Conservation (phyloP, 2,797 vertebrate genomes). For the Euthynnus affinis region DNA sequence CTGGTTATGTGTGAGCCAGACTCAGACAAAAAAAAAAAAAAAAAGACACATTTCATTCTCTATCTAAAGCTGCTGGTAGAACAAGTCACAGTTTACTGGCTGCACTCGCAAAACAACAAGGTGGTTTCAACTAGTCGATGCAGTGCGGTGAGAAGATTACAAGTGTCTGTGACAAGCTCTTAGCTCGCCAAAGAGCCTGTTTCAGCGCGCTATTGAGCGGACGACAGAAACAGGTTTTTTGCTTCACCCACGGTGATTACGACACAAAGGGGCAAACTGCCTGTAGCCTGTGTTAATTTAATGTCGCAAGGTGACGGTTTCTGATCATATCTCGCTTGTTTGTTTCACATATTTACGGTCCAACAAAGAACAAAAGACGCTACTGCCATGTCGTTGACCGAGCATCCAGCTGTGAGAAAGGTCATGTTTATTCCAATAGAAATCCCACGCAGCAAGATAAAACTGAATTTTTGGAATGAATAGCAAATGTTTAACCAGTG, state of each 20-base stretch:
- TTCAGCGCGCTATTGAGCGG: constrained; percentile 13
- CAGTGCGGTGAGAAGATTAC: constrained; percentile 23
- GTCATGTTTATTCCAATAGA: not conserved
- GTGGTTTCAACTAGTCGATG: constrained; percentile 25
- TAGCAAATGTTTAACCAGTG: not conserved
- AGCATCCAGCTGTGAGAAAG: too few species aligned
- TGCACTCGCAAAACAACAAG: constrained; percentile 12
- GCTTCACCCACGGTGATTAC: constrained; percentile 15
- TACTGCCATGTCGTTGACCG: not conserved
- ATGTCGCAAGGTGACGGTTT: not conserved
- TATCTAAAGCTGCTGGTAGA: constrained; percentile 1
- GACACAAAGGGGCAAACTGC: constrained; percentile 8
- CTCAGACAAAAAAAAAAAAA: too few species aligned
- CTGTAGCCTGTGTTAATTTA: not conserved
- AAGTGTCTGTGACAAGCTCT: constrained; percentile 18
- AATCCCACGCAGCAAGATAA: not conserved
- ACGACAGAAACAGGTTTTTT: not conserved
- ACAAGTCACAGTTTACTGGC: constrained; percentile 26
- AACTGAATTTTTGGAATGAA: not conserved
- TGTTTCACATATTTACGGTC: not conserved
- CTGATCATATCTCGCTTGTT: not conserved
- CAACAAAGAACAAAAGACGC: constrained; percentile 12
- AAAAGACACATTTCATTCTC: constrained; percentile 23
- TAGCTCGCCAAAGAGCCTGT: constrained; percentile 10
- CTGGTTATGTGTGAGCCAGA: not conserved